Base-by-base conservation (phyloP, 2,797 vertebrate genomes). In the Numenius phaeopus region DNA sequence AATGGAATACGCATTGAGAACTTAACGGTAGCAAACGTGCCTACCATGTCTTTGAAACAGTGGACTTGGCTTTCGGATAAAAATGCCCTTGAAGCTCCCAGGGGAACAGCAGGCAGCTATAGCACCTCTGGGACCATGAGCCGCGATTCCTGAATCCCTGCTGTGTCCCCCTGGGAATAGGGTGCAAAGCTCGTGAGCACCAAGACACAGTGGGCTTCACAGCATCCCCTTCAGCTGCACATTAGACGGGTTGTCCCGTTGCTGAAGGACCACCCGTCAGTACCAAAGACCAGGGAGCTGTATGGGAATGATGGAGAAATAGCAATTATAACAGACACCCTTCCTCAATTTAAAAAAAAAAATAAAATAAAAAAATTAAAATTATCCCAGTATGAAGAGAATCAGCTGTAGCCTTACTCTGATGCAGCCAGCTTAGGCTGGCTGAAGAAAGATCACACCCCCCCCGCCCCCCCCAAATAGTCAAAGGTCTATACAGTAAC, bases 211-310 rank as follows among this genome's bases (percentile, higher is more conserved):
- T 1, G n/a, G 72, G 70, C 27, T 67, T 42, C 59, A 58, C 65
- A 67, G 87, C 55, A 77, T 55, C 47, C 81, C 55, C 37, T 75
- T 29, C 65, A 77, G 66, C 78, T 83, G 81, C 76, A 55, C 22
- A 0, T 65, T 34, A 86, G 32, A 18, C 3, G 69, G 57, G 71
- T 10, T 55, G 64, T 34, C 69, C 71, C 5, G 0, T 9, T 1
- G 1, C 44, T 5, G 7, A 65, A 67, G 73, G 93, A 83, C 40
- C 61, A 77, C 52, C 92, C 3, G 0, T 1, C 11, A 76, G 86
- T 95, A 94, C 78, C 90, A 89, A 87, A 87, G 19, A 32, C 34
- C 71, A 75, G 78, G 87, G 15, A 83, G 64, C 58, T 94, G 77
- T 8, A 4, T 5, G 37, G 42, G 64, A 94, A 87, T 20, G 78